Percentiles rank a stretch among this genome's conserved stretches.
phyloP scores from a whole-genome alignment of 2,888 invertebrate species.

The Athetis lepigone region DNA sequence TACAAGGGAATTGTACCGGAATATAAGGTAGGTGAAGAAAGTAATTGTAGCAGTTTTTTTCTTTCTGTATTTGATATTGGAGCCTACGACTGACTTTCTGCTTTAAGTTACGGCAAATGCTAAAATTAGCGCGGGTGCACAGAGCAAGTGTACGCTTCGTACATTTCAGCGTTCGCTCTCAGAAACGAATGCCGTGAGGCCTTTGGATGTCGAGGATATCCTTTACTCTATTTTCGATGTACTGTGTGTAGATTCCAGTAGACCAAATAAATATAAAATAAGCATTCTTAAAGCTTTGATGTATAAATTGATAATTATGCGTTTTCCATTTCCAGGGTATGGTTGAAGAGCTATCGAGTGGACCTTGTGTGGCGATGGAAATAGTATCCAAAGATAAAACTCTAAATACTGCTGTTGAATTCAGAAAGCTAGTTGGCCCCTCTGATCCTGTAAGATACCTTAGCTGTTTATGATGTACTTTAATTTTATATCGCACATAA shows the following conservation, averaged over 20 bases:
- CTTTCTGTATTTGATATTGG: too few relatives aligned
- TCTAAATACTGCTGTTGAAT: conserved; percentile 92
- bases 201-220: too few relatives aligned
- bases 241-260: too few relatives aligned
- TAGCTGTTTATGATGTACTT: background rate
- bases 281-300: background rate
- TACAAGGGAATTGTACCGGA: conserved; percentile 97
- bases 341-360: conserved; percentile 95
- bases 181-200: too few relatives aligned
- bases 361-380: conserved; percentile 96
- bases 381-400: conserved; percentile 92
- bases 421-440: conserved; percentile 96
- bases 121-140: too few relatives aligned
- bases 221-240: background rate
- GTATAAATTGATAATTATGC: conserved; percentile 2
- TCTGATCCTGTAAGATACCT: conserved; percentile 94
- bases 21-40: conserved; percentile 89
- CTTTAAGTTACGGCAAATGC: too few relatives aligned
- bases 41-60: background rate
- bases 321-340: conserved; percentile 91
- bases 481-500: conserved; percentile 1
- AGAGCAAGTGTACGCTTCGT: too few relatives aligned
- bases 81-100: too few relatives aligned
- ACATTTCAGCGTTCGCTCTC: too few relatives aligned
- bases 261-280: background rate